phyloP scores from a whole-genome alignment of 2,797 vertebrate genomes.

The Ctenosaura bakeri region DNA sequence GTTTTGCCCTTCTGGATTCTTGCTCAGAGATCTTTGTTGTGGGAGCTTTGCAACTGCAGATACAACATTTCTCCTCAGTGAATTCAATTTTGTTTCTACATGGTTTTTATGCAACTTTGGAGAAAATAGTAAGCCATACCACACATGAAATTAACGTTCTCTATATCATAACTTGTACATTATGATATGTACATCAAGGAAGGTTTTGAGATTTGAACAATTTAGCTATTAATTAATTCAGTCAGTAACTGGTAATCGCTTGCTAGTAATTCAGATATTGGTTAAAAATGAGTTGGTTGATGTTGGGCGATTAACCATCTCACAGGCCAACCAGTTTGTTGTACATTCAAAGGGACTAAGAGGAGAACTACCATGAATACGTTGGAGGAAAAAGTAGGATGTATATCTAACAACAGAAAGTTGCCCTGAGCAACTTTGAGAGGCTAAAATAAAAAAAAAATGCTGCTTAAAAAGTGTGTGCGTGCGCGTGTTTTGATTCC shows the following conservation, averaged over 20 bases:
- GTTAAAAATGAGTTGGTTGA: neutral
- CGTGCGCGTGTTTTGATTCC: too few relatives aligned
- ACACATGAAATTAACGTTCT: neutral
- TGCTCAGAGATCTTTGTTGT: neutral
- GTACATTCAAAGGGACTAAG: too few relatives aligned
- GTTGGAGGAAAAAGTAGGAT: too few relatives aligned
- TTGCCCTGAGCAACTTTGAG: too few relatives aligned
- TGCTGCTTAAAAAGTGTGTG: too few relatives aligned
- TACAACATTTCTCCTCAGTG: neutral
- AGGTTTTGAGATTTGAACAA: neutral
- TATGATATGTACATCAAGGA: neutral
- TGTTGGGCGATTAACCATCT: neutral
- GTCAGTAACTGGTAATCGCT: neutral
- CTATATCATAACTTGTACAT: neutral
- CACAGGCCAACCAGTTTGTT: neutral
- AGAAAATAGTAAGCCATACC: neutral
- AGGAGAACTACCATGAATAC: too few relatives aligned
- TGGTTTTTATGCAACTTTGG: neutral
- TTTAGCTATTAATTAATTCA: neutral
- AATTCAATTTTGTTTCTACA: neutral
- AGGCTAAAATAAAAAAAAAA: too few relatives aligned
- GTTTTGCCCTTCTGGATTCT: neutral
- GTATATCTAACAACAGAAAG: too few relatives aligned
- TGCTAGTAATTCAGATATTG: neutral
- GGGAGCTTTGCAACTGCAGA: neutral